These are phyloP conservation scores for Perizoma affinitatum DNA, from an alignment of 2,888 invertebrate genomes.

Conservation along the genomic window DNA sequence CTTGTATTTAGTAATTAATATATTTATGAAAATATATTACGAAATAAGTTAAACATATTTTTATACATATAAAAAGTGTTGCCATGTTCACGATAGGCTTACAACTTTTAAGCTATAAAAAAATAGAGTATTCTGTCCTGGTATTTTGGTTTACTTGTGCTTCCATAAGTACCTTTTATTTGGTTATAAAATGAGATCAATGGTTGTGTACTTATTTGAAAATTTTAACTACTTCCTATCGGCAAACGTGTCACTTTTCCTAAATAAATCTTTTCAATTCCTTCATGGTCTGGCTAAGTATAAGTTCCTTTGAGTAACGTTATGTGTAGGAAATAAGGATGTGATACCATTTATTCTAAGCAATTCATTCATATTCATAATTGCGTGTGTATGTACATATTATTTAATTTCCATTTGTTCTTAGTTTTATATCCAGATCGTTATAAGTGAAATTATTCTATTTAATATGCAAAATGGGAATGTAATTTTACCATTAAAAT, in stretches of 20 bases:
- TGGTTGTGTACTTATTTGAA: conserved; percentile 80
- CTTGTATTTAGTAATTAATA: conserved; percentile 73
- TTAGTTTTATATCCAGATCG: conserved; percentile 64
- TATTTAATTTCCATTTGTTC: conserved; percentile 54
- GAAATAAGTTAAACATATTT: conserved; percentile 78
- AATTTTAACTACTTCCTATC: conserved; percentile 9
- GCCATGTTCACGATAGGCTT: conserved; percentile 80
- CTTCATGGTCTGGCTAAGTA: conserved; percentile 73
- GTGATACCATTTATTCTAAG: conserved; percentile 82
- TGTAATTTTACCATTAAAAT: conserved; percentile 25
- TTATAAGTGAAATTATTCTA: conserved; percentile 67
- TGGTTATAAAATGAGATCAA: conserved; percentile 43
- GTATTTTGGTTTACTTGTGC: background rate
- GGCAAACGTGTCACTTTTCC: conserved; percentile 31
- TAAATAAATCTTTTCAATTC: conserved; percentile 51
- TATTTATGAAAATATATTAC: conserved; percentile 80
- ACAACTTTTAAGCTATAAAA: conserved; percentile 47
- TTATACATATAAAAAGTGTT: conserved; percentile 81
- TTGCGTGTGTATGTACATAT: conserved; percentile 64
- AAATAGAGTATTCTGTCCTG: background rate
- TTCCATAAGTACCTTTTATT: conserved; percentile 1
- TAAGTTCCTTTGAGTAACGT: conserved; percentile 80
- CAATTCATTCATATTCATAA: conserved; percentile 58
- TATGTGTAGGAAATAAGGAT: conserved; percentile 76
- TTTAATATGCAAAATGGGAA: conserved; percentile 41